phyloP scores from a whole-genome alignment of 2,113 vertebrate genomes.

The Platycercus adscitus region DNA sequence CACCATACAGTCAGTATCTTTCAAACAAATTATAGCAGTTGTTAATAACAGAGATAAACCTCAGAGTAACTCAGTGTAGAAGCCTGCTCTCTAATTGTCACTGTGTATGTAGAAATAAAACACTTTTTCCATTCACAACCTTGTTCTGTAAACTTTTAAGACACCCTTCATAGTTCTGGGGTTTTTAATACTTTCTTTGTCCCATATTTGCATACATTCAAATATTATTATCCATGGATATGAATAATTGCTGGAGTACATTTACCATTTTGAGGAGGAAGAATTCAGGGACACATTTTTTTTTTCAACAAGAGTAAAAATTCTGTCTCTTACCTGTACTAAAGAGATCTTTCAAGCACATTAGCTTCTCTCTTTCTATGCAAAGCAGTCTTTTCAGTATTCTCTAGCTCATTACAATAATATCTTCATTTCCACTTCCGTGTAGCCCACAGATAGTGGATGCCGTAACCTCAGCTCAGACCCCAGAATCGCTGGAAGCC shows the following conservation, averaged over 20 bases:
- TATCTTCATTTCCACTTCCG: background rate
- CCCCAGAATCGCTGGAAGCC: conserved; percentile 86
- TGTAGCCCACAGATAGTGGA: conserved; percentile 94
- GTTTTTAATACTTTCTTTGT: background rate
- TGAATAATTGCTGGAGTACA: background rate
- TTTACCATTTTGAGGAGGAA: background rate
- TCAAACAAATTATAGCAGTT: background rate
- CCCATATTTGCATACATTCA: background rate
- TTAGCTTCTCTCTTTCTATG: background rate
- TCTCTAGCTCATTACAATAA: background rate
- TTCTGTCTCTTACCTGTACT: background rate
- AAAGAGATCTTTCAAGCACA: background rate
- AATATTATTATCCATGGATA: background rate
- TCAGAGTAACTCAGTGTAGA: background rate
- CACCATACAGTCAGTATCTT: background rate
- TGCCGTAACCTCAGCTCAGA: conserved; percentile 91
- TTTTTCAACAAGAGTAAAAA: background rate
- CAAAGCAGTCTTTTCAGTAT: background rate
- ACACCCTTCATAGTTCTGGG: background rate
- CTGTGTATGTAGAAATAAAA: background rate
- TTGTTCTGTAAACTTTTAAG: background rate
- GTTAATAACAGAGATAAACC: background rate
- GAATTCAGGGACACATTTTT: background rate
- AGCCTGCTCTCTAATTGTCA: background rate
- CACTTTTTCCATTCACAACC: background rate